Evolutionary conservation across 2,113 vertebrate species (phyloP).

Genomic region (Sinocyclocheilus anophthalmus): DNA sequence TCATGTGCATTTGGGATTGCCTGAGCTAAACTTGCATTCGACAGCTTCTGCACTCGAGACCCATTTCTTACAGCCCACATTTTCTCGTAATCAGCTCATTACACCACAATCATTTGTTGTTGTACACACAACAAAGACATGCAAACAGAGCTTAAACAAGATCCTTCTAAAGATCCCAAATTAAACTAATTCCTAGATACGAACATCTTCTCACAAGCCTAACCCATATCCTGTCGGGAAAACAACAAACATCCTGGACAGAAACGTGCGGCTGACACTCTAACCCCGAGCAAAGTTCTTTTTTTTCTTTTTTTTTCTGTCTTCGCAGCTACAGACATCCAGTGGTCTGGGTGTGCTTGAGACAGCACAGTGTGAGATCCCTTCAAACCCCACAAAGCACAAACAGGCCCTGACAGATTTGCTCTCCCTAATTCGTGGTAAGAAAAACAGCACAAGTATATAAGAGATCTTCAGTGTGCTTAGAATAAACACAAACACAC

Average conservation of each 20-base stretch:
- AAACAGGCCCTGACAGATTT: slow-evolving; percentile 81
- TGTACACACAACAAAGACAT: slow-evolving; percentile 65
- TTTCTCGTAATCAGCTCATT: slow-evolving; percentile 80
- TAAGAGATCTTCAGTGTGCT: slow-evolving; percentile 73
- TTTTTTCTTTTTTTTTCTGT: slow-evolving; percentile 58
- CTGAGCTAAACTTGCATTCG: slow-evolving; percentile 72
- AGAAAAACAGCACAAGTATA: slow-evolving; percentile 73
- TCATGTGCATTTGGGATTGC: slow-evolving; percentile 72
- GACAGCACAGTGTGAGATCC: slow-evolving; percentile 78
- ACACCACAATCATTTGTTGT: slow-evolving; percentile 76
- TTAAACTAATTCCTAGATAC: slow-evolving; percentile 72
- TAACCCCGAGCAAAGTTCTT: slow-evolving; percentile 55
- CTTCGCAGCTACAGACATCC: slow-evolving; percentile 71
- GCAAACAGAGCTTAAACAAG: slow-evolving; percentile 67
- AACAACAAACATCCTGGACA: slow-evolving; percentile 76
- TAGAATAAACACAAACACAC: slow-evolving; percentile 66
- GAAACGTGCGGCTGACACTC: slow-evolving; percentile 62
- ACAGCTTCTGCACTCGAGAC: slow-evolving; percentile 71
- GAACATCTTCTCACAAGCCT: slow-evolving; percentile 61
- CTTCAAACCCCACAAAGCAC: slow-evolving; percentile 77
- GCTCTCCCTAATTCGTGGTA: slow-evolving; percentile 71
- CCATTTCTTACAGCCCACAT: slow-evolving; percentile 76
- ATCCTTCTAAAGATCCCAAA: slow-evolving; percentile 64
- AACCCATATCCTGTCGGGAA: slow-evolving; percentile 59
- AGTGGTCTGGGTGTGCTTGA: slow-evolving; percentile 79